Conservation (phyloP, 2,888 invertebrate genomes). For the Ophonus ardosiacus region DNA sequence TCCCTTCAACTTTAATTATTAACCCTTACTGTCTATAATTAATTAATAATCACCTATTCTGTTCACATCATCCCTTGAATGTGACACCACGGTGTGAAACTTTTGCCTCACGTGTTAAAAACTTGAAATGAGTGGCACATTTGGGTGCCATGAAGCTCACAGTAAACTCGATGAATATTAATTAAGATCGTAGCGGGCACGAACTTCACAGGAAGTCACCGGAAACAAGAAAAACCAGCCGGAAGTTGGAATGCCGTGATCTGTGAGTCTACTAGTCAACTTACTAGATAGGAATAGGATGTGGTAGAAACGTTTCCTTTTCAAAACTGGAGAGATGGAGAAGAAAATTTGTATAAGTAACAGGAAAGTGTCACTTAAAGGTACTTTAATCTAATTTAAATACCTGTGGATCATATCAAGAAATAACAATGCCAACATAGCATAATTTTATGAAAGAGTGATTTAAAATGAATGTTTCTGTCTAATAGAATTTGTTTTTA, state of each 20-base stretch:
- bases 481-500: too few species aligned
- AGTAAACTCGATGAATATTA: constrained; percentile 55
- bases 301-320: neutral
- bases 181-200: constrained; percentile 31
- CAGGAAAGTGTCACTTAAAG: too few species aligned
- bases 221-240: constrained; percentile 32
- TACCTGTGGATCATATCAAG: too few species aligned
- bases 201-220: constrained; percentile 32
- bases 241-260: neutral
- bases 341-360: too few species aligned
- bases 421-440: too few species aligned
- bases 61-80: neutral
- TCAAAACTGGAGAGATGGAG: neutral
- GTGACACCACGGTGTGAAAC: constrained; percentile 8
- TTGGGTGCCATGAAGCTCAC: constrained; percentile 41
- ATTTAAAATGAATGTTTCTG: too few species aligned
- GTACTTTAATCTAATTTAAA: too few species aligned
- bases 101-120: constrained; percentile 30
- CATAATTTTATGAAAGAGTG: too few species aligned
- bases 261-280: neutral
- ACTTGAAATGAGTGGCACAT: constrained; percentile 36
- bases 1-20: neutral
- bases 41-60: constrained; percentile 17
- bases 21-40: neutral
- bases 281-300: neutral